Evolutionary conservation across 2,797 vertebrate species (phyloP).

Genomic region (Chiloscyllium punctatum): DNA sequence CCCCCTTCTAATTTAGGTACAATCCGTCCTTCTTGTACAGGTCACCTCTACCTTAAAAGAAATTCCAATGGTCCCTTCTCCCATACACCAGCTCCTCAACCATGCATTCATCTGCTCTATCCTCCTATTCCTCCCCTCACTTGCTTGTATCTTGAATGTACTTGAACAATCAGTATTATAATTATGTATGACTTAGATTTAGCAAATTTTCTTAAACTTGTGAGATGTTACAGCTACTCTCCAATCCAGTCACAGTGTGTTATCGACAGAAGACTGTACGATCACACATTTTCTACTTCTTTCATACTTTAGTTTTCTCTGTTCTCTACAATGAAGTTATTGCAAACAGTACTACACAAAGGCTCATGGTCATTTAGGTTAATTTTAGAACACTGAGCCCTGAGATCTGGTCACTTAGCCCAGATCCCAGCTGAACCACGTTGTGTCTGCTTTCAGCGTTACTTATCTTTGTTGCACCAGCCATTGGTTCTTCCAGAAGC

Average conservation of each 20-base stretch:
- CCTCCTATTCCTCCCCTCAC: background rate
- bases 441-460: too few relatives aligned
- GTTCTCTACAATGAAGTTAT: conserved; percentile 1
- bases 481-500: background rate
- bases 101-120: too few relatives aligned
- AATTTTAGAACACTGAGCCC: background rate
- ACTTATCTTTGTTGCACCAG: background rate
- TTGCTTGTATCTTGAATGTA: background rate
- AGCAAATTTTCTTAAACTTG: background rate
- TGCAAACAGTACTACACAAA: background rate
- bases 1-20: too few relatives aligned
- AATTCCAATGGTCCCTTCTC: too few relatives aligned
- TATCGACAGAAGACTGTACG: background rate
- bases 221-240: background rate
- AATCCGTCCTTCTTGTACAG: too few relatives aligned
- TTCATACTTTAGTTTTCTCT: background rate
- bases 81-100: too few relatives aligned
- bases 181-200: background rate
- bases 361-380: background rate
- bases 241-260: background rate
- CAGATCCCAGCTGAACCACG: background rate
- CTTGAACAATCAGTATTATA: background rate
- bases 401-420: background rate
- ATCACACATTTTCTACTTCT: background rate
- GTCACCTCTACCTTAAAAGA: too few relatives aligned